phyloP scores from a whole-genome alignment of 2,797 vertebrate genomes.

The Amphiprion clarkii region DNA sequence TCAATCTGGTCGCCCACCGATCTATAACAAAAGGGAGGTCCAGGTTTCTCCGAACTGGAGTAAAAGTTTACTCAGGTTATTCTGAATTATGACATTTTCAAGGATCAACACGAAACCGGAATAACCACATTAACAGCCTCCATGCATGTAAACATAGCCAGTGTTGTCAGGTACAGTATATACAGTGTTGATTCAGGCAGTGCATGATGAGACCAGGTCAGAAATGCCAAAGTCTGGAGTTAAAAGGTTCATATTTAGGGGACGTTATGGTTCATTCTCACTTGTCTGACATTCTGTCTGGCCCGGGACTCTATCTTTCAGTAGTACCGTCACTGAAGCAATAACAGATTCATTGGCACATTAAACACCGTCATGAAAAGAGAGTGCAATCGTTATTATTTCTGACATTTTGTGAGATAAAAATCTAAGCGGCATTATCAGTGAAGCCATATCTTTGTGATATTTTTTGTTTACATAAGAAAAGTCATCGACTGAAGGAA shows the following conservation, averaged over 20 bases:
- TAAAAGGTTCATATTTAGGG: slow-evolving; percentile 42
- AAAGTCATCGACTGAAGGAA: slow-evolving; percentile 43
- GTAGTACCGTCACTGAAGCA: slow-evolving; percentile 74
- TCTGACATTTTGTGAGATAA: slow-evolving; percentile 61
- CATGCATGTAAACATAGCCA: slow-evolving; percentile 77
- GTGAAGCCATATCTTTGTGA: slow-evolving; percentile 49
- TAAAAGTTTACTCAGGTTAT: slow-evolving; percentile 13
- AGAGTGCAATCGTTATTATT: slow-evolving; percentile 60
- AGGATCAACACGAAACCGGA: slow-evolving; percentile 32
- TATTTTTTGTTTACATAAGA: slow-evolving; percentile 37
- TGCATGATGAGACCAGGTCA: slow-evolving; percentile 68
- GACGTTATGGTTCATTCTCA: slow-evolving; percentile 45
- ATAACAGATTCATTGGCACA: slow-evolving; percentile 82
- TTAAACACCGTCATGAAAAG: slow-evolving; percentile 69
- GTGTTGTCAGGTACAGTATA: slow-evolving; percentile 66
- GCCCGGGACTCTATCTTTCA: slow-evolving; percentile 34
- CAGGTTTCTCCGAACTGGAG: background rate
- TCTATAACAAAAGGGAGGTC: slow-evolving; percentile 5
- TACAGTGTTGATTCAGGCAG: slow-evolving; percentile 74
- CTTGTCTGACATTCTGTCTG: slow-evolving; percentile 36
- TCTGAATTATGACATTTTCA: slow-evolving; percentile 21
- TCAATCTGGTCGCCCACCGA: background rate
- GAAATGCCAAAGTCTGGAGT: slow-evolving; percentile 41
- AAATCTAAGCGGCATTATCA: slow-evolving; percentile 59
- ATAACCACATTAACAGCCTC: slow-evolving; percentile 37